Conservation (phyloP, 2,113 vertebrate species). For the Neolamprologus brichardi region DNA sequence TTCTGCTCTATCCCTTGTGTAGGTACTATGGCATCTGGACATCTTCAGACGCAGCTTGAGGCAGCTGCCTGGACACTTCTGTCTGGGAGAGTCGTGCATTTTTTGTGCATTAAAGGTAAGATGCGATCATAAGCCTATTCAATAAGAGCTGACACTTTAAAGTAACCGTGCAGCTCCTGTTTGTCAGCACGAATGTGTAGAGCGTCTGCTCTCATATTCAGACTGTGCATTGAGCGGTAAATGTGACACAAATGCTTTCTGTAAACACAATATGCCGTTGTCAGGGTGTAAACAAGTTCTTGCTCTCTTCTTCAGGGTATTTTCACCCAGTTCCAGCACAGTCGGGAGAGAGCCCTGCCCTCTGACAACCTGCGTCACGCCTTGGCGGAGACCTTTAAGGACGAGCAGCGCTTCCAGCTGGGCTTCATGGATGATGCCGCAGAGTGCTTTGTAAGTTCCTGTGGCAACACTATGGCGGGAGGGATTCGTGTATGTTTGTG, state of each 20-base stretch:
- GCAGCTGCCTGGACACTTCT: conserved; percentile 87
- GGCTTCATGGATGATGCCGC: conserved; percentile 98
- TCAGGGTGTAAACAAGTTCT: background rate
- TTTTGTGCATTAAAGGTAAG: conserved; percentile 97
- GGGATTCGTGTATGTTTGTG: conserved; percentile 1
- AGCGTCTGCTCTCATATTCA: background rate
- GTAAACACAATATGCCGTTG: background rate
- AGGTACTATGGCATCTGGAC: conserved; percentile 98
- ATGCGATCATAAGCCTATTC: background rate
- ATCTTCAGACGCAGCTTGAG: conserved; percentile 94
- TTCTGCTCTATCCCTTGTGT: background rate
- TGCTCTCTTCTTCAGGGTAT: conserved; percentile 74
- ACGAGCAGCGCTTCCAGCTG: conserved; percentile 96
- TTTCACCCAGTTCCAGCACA: conserved; percentile 94
- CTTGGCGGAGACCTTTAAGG: conserved; percentile 94
- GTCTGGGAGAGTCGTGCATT: conserved; percentile 92
- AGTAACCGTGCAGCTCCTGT: background rate
- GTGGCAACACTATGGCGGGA: conserved; percentile 2
- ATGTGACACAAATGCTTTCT: background rate
- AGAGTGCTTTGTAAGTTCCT: conserved; percentile 92
- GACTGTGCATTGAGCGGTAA: background rate
- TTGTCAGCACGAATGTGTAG: background rate
- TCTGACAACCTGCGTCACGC: conserved; percentile 92
- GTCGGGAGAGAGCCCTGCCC: conserved; percentile 89
- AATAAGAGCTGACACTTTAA: background rate